A percentile compares a stretch with the other conserved stretches of the same genome.
Conservation (phyloP, 2,888 invertebrate genomes). For the Nephrotoma appendiculata region DNA sequence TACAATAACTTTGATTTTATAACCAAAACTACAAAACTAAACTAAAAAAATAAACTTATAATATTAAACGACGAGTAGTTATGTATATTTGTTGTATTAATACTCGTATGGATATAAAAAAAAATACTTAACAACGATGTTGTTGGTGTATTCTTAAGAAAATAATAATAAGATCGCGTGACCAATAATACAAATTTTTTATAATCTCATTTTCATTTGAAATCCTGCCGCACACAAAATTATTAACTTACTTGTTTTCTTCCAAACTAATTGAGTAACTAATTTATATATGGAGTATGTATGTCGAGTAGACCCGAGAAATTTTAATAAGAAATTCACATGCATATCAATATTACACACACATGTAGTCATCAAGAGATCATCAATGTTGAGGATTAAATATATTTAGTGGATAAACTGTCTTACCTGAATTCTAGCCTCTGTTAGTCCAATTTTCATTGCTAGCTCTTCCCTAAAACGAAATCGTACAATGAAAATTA, state of each 20-base stretch:
- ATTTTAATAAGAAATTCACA: background rate
- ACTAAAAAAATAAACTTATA: background rate
- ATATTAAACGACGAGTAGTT: background rate
- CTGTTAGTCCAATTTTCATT: conserved; percentile 87
- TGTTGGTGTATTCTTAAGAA: background rate
- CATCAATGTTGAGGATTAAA: background rate
- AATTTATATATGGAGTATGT: conserved; percentile 8
- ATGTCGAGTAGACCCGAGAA: background rate
- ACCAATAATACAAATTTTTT: conserved; percentile 8
- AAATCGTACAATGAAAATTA: conserved; percentile 8
- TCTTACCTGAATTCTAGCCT: conserved; percentile 83
- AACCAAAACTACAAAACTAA: background rate
- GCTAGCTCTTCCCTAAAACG: conserved; percentile 73
- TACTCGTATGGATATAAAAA: background rate
- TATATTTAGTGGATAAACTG: background rate
- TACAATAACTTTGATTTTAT: background rate
- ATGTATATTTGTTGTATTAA: background rate
- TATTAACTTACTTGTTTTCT: background rate
- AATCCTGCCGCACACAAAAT: conserved; percentile 9
- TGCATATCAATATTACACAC: background rate
- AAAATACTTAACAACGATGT: background rate
- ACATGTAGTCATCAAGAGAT: background rate
- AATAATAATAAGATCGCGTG: conserved; percentile 8
- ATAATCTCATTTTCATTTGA: background rate
- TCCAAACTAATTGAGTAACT: conserved; percentile 11